Base-by-base conservation (phyloP, 1,140 invertebrate genomes). In the Drosophila kohkoa region DNA sequence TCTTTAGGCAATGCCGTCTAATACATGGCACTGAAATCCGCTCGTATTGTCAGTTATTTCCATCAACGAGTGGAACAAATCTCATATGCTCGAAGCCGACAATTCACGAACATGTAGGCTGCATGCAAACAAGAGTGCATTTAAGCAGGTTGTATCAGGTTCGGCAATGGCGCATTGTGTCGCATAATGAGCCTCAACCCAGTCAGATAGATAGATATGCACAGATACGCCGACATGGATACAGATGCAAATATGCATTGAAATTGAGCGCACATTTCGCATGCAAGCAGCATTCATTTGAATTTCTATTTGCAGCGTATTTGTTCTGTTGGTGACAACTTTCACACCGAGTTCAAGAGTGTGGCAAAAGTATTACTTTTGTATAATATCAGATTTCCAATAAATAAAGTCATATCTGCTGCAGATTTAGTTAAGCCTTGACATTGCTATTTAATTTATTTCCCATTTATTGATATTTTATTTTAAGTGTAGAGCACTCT, bases 251-350 rank as follows among this genome's bases (percentile, higher is more conserved):
- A 71, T 46, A 64, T 52, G 59, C 32, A 45, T 70, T 46, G 51
- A 62, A 68, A 67, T 64, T 32, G 48, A 69, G 41, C 64, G 49
- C 54, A 74, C 78, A 81, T 72, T 75, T 68, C 38, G 67, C 62
- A 78, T 75, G 78, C 82, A 81, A 86, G 75, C 76, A 82, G 67
- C 81, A 85, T 78, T 79, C 59, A 79, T 76, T 81, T 72, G 64
- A 76, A 68, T 70, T 74, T 77, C 75, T 57, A 74, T 77, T 74
- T 41, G 7, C 35, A 38, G 30, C 28, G 11, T 43, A 64, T 63
- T 60, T 30, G 13, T 13, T 55, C 41, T 49, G 41, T 13, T 55
- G 71, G 43, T 70, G 74, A 64, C 77, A 49, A 52, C 38, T 43
- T 65, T 60, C 45, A 45, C 16, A 35, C 30, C 30, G 20, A 25